Conservation (phyloP, 2,797 vertebrate species). For the Cynopterus sphinx region DNA sequence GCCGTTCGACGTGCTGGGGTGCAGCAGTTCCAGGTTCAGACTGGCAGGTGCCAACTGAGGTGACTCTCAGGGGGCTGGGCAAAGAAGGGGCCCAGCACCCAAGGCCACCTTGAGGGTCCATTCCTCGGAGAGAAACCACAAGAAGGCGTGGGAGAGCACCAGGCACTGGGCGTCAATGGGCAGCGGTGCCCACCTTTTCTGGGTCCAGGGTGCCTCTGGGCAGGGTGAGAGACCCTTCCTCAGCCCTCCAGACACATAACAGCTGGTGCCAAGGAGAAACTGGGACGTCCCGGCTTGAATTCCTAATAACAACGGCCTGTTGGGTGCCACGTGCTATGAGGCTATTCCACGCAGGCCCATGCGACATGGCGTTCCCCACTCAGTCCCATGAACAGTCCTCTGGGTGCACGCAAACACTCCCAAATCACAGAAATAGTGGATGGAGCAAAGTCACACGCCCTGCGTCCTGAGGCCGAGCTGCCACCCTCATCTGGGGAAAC, state of each 20-base stretch:
- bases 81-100: neutral
- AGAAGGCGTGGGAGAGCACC: rapidly evolving
- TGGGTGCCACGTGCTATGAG: rapidly evolving
- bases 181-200: neutral
- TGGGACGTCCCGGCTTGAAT: neutral
- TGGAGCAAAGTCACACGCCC: rapidly evolving
- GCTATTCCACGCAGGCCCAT: neutral
- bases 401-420: rapidly evolving
- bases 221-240: neutral
- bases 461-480: neutral
- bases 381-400: neutral
- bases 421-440: neutral
- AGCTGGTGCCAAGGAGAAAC: neutral
- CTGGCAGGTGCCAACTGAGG: neutral
- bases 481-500: rapidly evolving
- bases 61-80: neutral
- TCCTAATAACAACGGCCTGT: neutral
- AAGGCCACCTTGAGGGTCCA: constrained; percentile 20
- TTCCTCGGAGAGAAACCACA: neutral
- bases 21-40: neutral
- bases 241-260: neutral
- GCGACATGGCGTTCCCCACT: neutral
- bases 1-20: constrained; percentile 35
- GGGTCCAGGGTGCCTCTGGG: neutral
- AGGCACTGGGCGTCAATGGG: neutral